Percentiles rank a stretch among this genome's conserved stretches.
Conservation (phyloP, 2,797 vertebrate species). For the Petrocephalus schoutedeni region DNA sequence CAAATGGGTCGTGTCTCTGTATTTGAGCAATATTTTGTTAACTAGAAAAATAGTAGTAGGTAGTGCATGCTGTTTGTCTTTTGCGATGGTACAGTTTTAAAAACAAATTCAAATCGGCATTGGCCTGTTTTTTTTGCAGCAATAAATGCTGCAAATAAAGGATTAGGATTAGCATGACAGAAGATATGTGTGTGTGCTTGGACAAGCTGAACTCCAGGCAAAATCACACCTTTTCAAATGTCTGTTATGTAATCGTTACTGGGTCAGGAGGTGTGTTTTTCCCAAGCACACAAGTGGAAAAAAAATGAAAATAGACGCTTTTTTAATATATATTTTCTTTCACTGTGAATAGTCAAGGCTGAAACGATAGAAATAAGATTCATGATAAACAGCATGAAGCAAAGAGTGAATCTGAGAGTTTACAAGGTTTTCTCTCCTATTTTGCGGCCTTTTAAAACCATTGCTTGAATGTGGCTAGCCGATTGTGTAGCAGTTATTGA, state of each 20-base stretch:
- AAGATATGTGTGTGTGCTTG: slow-evolving; percentile 39
- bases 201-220: slow-evolving; percentile 46
- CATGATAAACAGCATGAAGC: not conserved
- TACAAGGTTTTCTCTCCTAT: not conserved
- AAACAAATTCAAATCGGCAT: slow-evolving; percentile 36
- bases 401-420: not conserved
- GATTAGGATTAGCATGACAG: slow-evolving; percentile 49
- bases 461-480: not conserved
- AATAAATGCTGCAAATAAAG: slow-evolving; percentile 54
- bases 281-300: slow-evolving; percentile 33
- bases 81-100: slow-evolving; percentile 1
- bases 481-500: not conserved
- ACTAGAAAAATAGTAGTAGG: slow-evolving; percentile 43
- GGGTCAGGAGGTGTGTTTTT: slow-evolving; percentile 38
- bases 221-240: slow-evolving; percentile 40
- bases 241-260: slow-evolving; percentile 48
- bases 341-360: not conserved
- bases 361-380: slow-evolving; percentile 1
- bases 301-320: slow-evolving; percentile 1
- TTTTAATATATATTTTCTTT: not conserved
- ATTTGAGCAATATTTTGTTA: slow-evolving; percentile 41
- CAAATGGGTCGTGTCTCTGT: slow-evolving; percentile 47
- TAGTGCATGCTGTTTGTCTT: slow-evolving; percentile 32
- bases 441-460: not conserved
- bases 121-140: slow-evolving; percentile 36